phyloP scores from a whole-genome alignment of 2,797 vertebrate genomes.

The Crenuchus spilurus region DNA sequence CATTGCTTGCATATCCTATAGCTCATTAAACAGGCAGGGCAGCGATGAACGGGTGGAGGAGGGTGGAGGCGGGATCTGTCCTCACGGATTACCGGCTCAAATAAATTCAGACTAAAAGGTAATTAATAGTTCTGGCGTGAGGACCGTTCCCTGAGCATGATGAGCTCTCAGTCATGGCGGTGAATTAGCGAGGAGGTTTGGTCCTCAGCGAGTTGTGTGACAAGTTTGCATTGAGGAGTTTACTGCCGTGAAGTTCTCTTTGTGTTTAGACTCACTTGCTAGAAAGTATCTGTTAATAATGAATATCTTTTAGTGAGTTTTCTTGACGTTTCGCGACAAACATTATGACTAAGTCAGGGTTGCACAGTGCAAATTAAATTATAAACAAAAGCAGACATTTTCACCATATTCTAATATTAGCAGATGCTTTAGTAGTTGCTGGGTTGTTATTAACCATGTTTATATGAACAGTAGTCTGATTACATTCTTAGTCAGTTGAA shows the following conservation, averaged over 20 bases:
- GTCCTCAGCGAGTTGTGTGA: constrained; percentile 10
- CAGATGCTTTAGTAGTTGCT: too few relatives aligned
- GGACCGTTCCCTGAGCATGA: constrained; percentile 17
- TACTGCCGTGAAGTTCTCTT: background rate
- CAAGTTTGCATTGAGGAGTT: constrained; percentile 14
- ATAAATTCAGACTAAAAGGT: constrained; percentile 63
- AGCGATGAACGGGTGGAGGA: constrained; percentile 53
- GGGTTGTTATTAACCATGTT: too few relatives aligned
- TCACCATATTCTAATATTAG: too few relatives aligned
- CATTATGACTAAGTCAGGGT: too few relatives aligned
- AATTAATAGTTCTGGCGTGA: constrained; percentile 60
- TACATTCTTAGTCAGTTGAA: too few relatives aligned
- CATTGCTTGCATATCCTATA: constrained; percentile 84
- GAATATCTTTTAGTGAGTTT: too few relatives aligned
- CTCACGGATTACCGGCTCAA: constrained; percentile 48
- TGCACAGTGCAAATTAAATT: too few relatives aligned
- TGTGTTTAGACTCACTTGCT: too few relatives aligned
- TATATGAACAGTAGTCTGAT: too few relatives aligned
- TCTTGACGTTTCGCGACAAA: too few relatives aligned
- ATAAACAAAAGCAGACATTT: too few relatives aligned
- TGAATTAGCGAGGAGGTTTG: constrained; percentile 19
- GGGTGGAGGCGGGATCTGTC: background rate
- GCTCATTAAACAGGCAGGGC: constrained; percentile 83
- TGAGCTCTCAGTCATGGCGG: constrained; percentile 19
- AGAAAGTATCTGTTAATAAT: too few relatives aligned